A percentile compares a stretch with the other conserved stretches of the same genome.
Conservation (phyloP, 2,113 vertebrate species). For the Cephalopholis sonnerati region DNA sequence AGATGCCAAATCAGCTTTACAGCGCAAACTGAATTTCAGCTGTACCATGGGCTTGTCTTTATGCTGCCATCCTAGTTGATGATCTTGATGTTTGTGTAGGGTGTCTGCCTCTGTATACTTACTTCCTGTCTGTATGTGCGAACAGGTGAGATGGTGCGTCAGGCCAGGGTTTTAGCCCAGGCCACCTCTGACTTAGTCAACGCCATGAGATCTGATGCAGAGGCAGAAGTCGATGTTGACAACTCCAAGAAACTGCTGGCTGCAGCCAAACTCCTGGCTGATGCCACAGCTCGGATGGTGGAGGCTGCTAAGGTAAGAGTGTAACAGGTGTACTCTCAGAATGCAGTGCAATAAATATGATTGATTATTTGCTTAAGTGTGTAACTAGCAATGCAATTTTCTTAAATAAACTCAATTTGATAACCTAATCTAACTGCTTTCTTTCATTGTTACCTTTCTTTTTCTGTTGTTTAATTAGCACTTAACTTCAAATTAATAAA, state of each 20-base stretch:
- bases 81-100: neutral
- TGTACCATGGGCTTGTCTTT: neutral
- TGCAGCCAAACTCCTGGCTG: conserved; percentile 96
- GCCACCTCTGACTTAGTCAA: conserved; percentile 98
- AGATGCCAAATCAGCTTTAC: neutral
- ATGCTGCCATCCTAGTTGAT: neutral
- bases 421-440: neutral
- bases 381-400: neutral
- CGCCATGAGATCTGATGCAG: conserved; percentile 97
- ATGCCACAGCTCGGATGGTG: conserved; percentile 98
- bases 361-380: neutral
- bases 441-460: neutral
- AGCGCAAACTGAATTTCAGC: neutral
- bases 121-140: conserved; percentile 19
- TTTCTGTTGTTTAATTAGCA: conserved; percentile 1
- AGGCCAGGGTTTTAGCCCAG: conserved; percentile 97
- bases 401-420: neutral
- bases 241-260: conserved; percentile 98
- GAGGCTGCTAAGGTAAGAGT: conserved; percentile 95
- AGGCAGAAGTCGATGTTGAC: conserved; percentile 97
- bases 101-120: neutral
- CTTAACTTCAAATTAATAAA: neutral
- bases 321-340: neutral
- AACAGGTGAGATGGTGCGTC: conserved; percentile 97
- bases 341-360: neutral